phyloP scores from a whole-genome alignment of 2,113 vertebrate species.

The Phalacrocorax carbo region DNA sequence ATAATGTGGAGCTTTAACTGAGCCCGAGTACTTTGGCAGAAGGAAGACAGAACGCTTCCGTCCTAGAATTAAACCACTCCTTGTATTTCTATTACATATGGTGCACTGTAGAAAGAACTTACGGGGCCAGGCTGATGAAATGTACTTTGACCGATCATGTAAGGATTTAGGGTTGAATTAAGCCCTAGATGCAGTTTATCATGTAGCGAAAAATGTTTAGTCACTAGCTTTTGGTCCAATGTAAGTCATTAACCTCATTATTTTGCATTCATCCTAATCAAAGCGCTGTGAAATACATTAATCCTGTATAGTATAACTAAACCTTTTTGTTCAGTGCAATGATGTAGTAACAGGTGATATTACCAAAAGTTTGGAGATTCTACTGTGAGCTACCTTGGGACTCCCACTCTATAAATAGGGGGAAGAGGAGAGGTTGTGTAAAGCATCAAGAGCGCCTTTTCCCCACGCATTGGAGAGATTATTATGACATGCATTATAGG shows the following conservation, averaged over 20 bases:
- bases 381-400: background rate
- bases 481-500: fast-evolving
- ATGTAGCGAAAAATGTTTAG: background rate
- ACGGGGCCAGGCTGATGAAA: background rate
- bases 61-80: background rate
- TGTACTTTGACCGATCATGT: background rate
- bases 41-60: background rate
- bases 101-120: background rate
- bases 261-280: background rate
- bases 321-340: background rate
- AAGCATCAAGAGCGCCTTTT: background rate
- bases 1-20: background rate
- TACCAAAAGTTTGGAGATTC: background rate
- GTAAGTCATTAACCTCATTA: background rate
- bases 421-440: background rate
- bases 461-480: fast-evolving
- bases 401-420: too few species aligned
- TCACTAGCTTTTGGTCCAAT: background rate
- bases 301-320: too few species aligned
- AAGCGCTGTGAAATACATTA: background rate
- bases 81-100: background rate
- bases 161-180: background rate
- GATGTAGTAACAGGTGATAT: background rate
- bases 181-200: background rate
- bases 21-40: background rate